A percentile compares a stretch with the other conserved stretches of the same genome.
Evolutionary conservation across 2,113 vertebrate species (phyloP).

Genomic region (Ardeotis arabs): DNA sequence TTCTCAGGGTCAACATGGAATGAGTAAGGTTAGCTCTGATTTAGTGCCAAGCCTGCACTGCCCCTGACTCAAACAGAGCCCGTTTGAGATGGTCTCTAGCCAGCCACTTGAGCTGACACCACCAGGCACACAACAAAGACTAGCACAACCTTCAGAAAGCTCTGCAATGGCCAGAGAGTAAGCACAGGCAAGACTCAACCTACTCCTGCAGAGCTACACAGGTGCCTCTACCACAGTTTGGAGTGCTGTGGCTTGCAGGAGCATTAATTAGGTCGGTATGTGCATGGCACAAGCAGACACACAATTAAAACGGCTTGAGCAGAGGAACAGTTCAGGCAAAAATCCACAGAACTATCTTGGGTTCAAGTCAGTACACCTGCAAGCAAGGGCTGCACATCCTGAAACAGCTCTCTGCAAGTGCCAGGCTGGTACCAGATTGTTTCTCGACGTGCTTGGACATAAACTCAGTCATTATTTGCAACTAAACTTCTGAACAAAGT

Average conservation of each 20-base stretch:
- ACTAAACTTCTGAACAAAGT: background rate
- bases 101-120: background rate
- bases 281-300: background rate
- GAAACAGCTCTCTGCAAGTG: background rate
- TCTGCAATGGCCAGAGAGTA: background rate
- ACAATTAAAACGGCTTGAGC: background rate
- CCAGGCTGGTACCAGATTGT: background rate
- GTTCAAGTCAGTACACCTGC: background rate
- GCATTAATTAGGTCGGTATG: background rate
- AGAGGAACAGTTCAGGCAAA: background rate
- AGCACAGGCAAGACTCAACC: fast-evolving
- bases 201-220: background rate
- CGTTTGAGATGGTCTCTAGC: background rate
- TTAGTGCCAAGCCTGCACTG: background rate
- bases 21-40: background rate
- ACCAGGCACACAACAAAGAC: background rate
- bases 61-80: background rate
- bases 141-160: background rate
- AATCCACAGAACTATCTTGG: background rate
- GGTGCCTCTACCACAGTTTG: background rate
- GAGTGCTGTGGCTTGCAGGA: background rate
- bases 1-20: background rate
- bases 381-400: background rate
- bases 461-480: background rate
- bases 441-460: background rate